phyloP scores from a whole-genome alignment of 1,140 invertebrate species.

The Helicoverpa zea region DNA sequence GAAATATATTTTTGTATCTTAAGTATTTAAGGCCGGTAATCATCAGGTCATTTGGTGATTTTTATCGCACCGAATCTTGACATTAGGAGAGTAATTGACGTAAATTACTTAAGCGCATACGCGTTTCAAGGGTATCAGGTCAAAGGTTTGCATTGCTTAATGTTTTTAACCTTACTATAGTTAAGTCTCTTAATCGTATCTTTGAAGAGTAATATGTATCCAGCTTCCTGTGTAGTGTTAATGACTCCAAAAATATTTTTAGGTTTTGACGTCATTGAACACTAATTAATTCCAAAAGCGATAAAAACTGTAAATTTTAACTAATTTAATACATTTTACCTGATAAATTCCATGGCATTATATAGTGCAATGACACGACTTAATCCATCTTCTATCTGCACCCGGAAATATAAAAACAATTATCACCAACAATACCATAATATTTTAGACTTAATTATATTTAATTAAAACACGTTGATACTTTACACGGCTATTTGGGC shows the following conservation, averaged over 20 bases:
- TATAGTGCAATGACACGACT: no score
- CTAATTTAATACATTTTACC: no score
- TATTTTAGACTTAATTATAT: background rate
- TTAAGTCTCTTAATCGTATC: no score
- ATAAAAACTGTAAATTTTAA: no score
- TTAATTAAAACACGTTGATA: background rate
- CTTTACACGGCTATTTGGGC: no score
- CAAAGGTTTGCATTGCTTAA: background rate
- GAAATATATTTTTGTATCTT: conserved; percentile 36
- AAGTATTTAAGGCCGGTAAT: conserved; percentile 7
- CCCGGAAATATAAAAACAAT: no score
- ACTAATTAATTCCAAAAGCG: no score
- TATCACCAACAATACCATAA: no score
- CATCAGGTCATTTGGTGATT: conserved; percentile 6
- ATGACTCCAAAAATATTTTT: background rate
- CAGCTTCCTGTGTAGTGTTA: no score
- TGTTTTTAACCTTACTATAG: background rate
- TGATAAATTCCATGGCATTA: no score
- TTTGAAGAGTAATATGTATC: no score
- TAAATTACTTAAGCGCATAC: conserved; percentile 20
- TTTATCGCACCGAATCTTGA: conserved; percentile 29
- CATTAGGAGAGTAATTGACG: conserved; percentile 23
- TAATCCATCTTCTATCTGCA: no score
- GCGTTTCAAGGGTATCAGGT: conserved; percentile 5
- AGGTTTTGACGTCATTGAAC: background rate